Base-by-base conservation (phyloP, 1,140 invertebrate species). In the Drosophila athabasca region DNA sequence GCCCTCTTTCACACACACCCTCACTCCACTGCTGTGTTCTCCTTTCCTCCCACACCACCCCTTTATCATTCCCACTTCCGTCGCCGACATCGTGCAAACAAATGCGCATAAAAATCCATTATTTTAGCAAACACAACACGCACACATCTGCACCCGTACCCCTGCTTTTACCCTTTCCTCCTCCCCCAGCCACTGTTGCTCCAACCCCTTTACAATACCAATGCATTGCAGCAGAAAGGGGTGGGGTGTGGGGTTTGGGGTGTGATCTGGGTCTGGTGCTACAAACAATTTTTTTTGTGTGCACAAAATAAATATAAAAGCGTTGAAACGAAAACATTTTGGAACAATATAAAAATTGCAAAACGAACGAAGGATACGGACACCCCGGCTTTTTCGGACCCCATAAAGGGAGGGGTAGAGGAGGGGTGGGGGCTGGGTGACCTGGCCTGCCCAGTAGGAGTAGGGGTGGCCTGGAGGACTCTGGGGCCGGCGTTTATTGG, bases 91-190 rank as follows among this genome's bases (percentile, higher is more conserved):
- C 58, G 65, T 76, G 73, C 79, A 83, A 88, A 88, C 76, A 79
- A 82, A 82, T 82, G 82, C 72, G 67, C 83, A 88, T 88, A 82
- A 88, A 83, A 88, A 82, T 83, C 79, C 83, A 88, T 88, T 82
- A 82, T 88, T 82, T 87, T 88, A 65, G 71, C 68, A 87, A 87
- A 76, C 75, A 76, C 70, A 79, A 82, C 66, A 75, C 53, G 60
- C 57, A 52, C 49, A 72, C 50, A 60, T 29, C 61, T 48, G n/a
- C 26, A 44, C 46, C 41, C 17, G 17, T 19, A 19, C 17, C 35
- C 4, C 17, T 11, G n/a, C 6, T 43, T 3, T 39, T 4, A 4
- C 29, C 13, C 24, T 8, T 44, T 1, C 26, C 24, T 5, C 44
- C 11, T 7, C 3, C 2, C 29, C 13, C 6, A 19, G 17, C 17